phyloP scores from a whole-genome alignment of 1,140 invertebrate species.

The Teleogryllus occipitalis region DNA sequence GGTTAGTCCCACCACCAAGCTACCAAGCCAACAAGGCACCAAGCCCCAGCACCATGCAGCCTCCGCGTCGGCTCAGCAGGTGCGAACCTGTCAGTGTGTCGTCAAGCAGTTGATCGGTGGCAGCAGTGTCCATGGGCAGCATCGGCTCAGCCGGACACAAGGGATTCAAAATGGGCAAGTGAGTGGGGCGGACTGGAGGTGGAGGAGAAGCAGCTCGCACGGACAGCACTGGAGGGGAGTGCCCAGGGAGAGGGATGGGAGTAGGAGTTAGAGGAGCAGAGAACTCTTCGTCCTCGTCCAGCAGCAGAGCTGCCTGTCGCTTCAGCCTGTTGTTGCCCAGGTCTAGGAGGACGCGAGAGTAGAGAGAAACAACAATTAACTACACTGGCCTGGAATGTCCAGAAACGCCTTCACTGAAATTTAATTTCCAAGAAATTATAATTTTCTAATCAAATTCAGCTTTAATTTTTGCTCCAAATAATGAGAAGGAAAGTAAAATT shows the following conservation, averaged over 20 bases:
- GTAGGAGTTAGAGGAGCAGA: background rate
- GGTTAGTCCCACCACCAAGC: background rate
- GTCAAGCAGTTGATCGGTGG: background rate
- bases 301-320: conserved; percentile 13
- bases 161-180: conserved; percentile 23
- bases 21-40: no score
- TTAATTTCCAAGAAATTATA: no score
- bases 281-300: conserved; percentile 16
- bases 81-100: background rate
- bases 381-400: background rate
- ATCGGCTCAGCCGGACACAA: conserved; percentile 17
- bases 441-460: no score
- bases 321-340: conserved; percentile 13
- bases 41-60: background rate
- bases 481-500: no score
- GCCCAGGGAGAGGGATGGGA: background rate
- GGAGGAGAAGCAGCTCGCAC: background rate
- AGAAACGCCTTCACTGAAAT: no score
- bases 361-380: background rate
- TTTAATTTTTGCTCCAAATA: no score
- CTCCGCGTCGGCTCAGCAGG: background rate
- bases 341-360: background rate
- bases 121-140: background rate
- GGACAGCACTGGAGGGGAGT: background rate
- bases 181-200: conserved; percentile 22